Evolutionary conservation across 64 coral and sea anemone genomes (phyloP), one percentile per base, ranked within the genome.

Genomic region (Exaiptasia diaphana): DNA sequence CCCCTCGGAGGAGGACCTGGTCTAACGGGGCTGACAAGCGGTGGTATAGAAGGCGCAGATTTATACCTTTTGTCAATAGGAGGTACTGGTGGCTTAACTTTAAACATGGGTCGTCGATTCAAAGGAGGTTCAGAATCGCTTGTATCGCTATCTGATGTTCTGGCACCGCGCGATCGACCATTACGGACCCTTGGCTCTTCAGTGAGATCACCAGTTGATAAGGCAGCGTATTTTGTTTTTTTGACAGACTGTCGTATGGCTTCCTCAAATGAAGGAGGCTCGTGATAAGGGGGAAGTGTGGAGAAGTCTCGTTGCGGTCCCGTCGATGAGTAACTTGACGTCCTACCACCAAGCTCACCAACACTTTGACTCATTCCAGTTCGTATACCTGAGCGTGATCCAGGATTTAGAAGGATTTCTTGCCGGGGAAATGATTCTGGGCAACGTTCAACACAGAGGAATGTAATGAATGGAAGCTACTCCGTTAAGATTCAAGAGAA

Each of bases 201-300:
- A 37, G 74, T 50, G 25, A 95, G 58, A 61, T 95, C 91, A 11
- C 91, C 91, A 39, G 91, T 95, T 45, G 91, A 95, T 18, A 42
- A 27, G 0, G 79, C 71, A 15, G 76, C 76, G 40, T 77, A 71
- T 30, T 95, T 95, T 0, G 86, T 64, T 53, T 90, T 95, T 44
- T 78, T 76, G 40, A 78, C 80, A 6, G 91, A 95, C 57, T 95
- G 91, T 14, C 91, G 80, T 64, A 95, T 89, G 12, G 91, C 91
- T 64, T 95, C 91, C 40, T 95, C 91, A 53, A 95, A 95, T n/a
- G 91, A 85, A 0, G 91, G 91, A 22, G 86, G 91, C 30, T 95
- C 91, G 22, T 95, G 80, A 55, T 95, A 95, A 4, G 91, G 62
- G 8, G 91, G 91, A 10, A 95, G 86, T 29, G 30, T 89, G 23